Evolutionary conservation across 2,888 invertebrate species (phyloP).

Genomic region (Nomada fucata): DNA sequence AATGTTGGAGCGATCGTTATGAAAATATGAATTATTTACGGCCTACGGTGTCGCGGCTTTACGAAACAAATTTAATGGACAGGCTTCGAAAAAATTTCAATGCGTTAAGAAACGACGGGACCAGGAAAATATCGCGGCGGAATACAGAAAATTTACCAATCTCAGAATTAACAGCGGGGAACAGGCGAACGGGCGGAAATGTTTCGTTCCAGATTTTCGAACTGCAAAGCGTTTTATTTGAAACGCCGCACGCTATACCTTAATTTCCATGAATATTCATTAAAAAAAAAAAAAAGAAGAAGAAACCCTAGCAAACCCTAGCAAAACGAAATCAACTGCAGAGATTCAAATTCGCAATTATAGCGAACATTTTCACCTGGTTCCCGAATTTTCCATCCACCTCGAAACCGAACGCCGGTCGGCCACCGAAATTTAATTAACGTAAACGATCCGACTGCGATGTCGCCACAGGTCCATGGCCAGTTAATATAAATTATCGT

Average conservation of each 20-base stretch:
- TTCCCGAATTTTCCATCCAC: neutral
- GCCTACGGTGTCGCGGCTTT: neutral
- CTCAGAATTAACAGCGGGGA: too few relatives aligned
- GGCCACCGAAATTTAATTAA: conserved; percentile 28
- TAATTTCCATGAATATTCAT: neutral
- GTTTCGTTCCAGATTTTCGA: too few relatives aligned
- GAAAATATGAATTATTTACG: conserved; percentile 18
- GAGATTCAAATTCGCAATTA: neutral
- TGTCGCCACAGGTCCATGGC: neutral
- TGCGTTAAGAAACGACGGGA: too few relatives aligned
- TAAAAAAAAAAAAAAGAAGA: too few relatives aligned
- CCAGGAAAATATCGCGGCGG: neutral
- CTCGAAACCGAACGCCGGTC: neutral
- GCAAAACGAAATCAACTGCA: too few relatives aligned
- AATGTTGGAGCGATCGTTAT: neutral
- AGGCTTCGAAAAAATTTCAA: too few relatives aligned
- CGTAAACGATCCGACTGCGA: neutral
- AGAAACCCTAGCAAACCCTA: too few relatives aligned
- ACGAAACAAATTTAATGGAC: neutral
- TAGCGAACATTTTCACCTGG: neutral
- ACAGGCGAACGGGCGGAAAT: too few relatives aligned
- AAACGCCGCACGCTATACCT: neutral
- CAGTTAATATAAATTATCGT: too few relatives aligned
- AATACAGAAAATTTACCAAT: neutral
- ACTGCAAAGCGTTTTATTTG: neutral